A percentile compares a stretch with the other conserved stretches of the same genome.
Conservation (phyloP, 2,888 invertebrate species). For the Philonicus albiceps region DNA sequence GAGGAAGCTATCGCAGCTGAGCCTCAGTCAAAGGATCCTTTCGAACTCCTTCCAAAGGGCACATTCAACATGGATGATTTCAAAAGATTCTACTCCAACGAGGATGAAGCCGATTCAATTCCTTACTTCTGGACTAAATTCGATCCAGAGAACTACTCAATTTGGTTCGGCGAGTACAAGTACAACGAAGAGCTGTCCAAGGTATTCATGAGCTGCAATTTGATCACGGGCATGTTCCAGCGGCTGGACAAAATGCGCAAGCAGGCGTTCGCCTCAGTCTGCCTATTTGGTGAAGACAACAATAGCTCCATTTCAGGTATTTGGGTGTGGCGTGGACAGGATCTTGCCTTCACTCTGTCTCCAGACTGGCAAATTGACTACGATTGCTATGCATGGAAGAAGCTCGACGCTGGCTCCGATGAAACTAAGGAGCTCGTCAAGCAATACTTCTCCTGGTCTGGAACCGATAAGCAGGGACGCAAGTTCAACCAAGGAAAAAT, state of each 20-base stretch:
- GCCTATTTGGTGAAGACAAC: constrained; percentile 92
- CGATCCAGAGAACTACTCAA: constrained; percentile 93
- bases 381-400: constrained; percentile 95
- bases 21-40: constrained; percentile 90
- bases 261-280: constrained; percentile 91
- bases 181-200: constrained; percentile 90
- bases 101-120: constrained; percentile 90
- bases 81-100: constrained; percentile 96
- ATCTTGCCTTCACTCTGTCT: constrained; percentile 87
- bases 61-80: constrained; percentile 96
- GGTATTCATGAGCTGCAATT: constrained; percentile 98
- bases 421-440: constrained; percentile 87
- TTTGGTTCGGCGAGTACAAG: constrained; percentile 98
- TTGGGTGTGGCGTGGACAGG: constrained; percentile 98
- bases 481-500: constrained; percentile 99
- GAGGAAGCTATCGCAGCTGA: constrained; percentile 76
- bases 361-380: constrained; percentile 98
- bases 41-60: constrained; percentile 88
- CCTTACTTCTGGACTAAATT: constrained; percentile 99
- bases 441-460: constrained; percentile 91
- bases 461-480: constrained; percentile 85
- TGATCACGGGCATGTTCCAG: constrained; percentile 98
- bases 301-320: constrained; percentile 93
- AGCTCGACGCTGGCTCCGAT: constrained; percentile 81
- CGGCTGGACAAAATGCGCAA: constrained; percentile 98